Evolutionary conservation across 2,888 invertebrate species (phyloP), one percentile per base, ranked within the genome.

Genomic region (Agrochola lychnidis): DNA sequence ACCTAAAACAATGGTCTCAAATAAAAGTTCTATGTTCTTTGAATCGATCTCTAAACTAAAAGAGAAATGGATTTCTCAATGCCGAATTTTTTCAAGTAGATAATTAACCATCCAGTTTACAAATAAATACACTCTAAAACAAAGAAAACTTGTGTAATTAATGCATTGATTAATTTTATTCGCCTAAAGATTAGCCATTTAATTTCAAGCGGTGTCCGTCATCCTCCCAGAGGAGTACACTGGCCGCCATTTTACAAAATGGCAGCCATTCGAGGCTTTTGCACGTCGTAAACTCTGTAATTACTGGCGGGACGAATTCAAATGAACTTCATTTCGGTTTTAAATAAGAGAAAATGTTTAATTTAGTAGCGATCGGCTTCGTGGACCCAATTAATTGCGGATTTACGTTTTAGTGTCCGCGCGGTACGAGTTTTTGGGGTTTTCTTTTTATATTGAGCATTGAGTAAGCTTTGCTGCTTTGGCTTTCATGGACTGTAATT

Each of bases 271-370:
- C 82, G 89, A 87, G 87, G 91, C 92, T 93, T 95, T 96, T 92
- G 94, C 96, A 96, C 96, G 94, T 96, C 95, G 96, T 96, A 95
- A 96, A 96, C 95, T 95, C 92, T 95, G 95, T 96, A 96, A 96
- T 96, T 96, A 96, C 95, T 94, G 92, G 89, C 94, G 93, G 89
- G 84, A 88, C 92, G 94, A 95, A 95, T 95, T 93, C 94, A 95
- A 96, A 96, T 95, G 94, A 94, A 96, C 94, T 96, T 95, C 95
- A 95, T 96, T 96, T 94, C 94, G 93, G 92, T 94, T 96, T 96
- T 96, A 96, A 96, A 96, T 96, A 96, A 96, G 96, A 93, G 96
- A 95, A 95, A 96, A 96, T 95, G 96, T 96, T 96, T 96, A 96
- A 96, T 96, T 96, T 96, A 94, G 91, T 94, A 92, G 92, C 93